Evolutionary conservation across 35 echinoderm and acorn worm genomes (phyloP), one percentile per base, ranked within the genome.

Genomic region (Chiridota heheva): DNA sequence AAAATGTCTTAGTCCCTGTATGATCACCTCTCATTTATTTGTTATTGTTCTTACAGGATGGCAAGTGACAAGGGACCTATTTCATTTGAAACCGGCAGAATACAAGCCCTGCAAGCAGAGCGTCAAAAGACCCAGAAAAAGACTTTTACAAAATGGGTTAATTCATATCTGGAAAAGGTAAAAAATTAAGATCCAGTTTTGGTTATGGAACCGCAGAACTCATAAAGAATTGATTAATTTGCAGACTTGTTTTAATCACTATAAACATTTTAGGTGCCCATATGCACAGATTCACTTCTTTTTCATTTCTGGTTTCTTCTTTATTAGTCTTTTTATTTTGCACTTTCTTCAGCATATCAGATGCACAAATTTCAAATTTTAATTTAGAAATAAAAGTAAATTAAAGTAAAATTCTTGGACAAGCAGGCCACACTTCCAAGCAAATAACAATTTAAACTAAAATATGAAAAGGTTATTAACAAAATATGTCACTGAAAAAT

Each of bases 71-170:
- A n/a, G n/a, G n/a, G n/a, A n/a, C n/a, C n/a, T n/a, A n/a, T n/a
- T n/a, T n/a, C 51, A 36, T 97, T 97, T 84, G 93, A 97, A 67
- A 87, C 79, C 28, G 84, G 84, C 24, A 88, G 93, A 15, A 97
- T 97, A 5, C 77, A 97, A 31, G 93, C 93, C 39, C 80, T 97
- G 59, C 49, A 86, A 40, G 88, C 91, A 60, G 93, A 97, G 68
- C 79, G 93, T 15, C 73, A 91, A 41, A 73, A 76, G 4, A 86
- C 88, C 53, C 93, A 97, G 46, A 91, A 97, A 58, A 97, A 97
- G 56, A 97, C 93, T 66, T 97, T 97, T 46, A 97, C 89, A 44
- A 97, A 97, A 77, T 97, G 93, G 93, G 84, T 97, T 35, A 97
- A 97, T 58, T 91, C 88, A 38, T 91, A 82, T 73, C 77, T 97